Percentiles rank a stretch among this genome's conserved stretches.
Evolutionary conservation across 2,113 vertebrate species (phyloP).

Genomic region (Nothobranchius kuhntae): DNA sequence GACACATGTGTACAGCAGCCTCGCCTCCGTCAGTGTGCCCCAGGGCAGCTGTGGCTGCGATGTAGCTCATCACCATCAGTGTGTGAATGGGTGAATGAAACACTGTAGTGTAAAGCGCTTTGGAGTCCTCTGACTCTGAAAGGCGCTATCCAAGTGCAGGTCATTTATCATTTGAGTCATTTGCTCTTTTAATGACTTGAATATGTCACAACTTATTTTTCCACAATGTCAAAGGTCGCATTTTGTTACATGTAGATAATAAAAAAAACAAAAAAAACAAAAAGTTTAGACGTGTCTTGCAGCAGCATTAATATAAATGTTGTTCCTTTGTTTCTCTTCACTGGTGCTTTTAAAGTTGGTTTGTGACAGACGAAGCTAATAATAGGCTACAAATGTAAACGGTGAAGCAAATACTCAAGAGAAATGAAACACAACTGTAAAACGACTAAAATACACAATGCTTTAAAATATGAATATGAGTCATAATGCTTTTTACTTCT

Average conservation of each 20-base stretch:
- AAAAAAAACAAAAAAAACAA: neutral
- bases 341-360: neutral
- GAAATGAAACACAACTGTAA: neutral
- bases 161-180: no score
- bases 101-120: no score
- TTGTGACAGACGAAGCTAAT: neutral
- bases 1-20: no score
- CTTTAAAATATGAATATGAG: constrained; percentile 19
- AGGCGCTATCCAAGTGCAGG: no score
- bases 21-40: no score
- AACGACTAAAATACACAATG: neutral
- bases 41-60: no score
- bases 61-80: no score
- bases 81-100: no score
- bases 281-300: neutral
- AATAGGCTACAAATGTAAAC: constrained; percentile 3
- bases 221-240: neutral
- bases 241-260: neutral
- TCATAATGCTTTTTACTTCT: neutral
- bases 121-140: no score
- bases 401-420: neutral
- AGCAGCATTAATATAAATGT: no score
- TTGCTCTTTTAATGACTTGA: no score
- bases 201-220: no score
- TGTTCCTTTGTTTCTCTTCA: neutral